These are phyloP conservation scores for Brachionus calyciflorus DNA, from an alignment of 1,140 invertebrate species.

Conservation along the genomic window DNA sequence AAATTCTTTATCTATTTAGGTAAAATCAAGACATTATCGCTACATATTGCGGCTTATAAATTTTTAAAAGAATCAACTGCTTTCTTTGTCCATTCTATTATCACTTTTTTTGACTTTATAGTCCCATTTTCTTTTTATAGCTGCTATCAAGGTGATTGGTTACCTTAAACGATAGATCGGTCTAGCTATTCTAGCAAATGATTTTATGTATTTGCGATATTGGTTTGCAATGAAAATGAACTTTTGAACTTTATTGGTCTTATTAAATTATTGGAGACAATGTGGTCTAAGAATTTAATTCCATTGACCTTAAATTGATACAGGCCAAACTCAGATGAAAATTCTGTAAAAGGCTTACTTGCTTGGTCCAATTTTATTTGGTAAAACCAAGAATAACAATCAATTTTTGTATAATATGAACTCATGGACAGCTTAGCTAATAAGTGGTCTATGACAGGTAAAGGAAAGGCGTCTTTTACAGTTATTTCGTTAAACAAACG, in stretches of 20 bases:
- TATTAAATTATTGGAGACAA: slow-evolving; percentile 47
- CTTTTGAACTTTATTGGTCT: background rate
- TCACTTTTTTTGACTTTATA: background rate
- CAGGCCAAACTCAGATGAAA: background rate
- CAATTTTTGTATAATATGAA: background rate
- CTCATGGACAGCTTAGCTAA: background rate
- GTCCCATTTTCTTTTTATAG: background rate
- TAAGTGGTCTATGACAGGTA: background rate
- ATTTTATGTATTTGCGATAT: slow-evolving; percentile 51
- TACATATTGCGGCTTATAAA: slow-evolving; percentile 43
- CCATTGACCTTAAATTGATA: slow-evolving; percentile 51
- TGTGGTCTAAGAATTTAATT: slow-evolving; percentile 57
- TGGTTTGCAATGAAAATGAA: slow-evolving; percentile 53
- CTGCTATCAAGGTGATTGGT: background rate
- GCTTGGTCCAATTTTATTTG: background rate
- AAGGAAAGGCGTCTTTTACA: background rate
- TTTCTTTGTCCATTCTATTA: background rate
- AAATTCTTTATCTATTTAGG: background rate
- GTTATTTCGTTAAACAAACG: background rate
- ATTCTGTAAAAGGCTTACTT: background rate
- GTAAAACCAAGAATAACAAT: background rate
- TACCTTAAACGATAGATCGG: slow-evolving; percentile 28
- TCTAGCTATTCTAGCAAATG: slow-evolving; percentile 49
- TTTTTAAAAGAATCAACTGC: slow-evolving; percentile 40
- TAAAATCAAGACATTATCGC: slow-evolving; percentile 32